phyloP scores from a whole-genome alignment of 2,113 vertebrate genomes.

The Montifringilla adamsi region DNA sequence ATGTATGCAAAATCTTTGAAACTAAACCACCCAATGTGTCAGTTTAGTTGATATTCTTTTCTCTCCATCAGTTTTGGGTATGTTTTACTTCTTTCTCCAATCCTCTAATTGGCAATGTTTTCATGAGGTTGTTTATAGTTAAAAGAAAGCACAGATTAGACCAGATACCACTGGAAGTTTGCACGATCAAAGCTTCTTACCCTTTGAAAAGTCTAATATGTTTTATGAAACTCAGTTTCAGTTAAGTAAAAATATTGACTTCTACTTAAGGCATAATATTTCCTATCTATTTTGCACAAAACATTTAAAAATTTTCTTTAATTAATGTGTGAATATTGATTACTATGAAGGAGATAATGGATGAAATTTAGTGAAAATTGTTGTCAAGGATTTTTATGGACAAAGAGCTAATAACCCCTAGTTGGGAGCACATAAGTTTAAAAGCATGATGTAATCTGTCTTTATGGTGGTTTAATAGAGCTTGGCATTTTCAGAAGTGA shows the following conservation, averaged over 20 bases:
- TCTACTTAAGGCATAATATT: not conserved
- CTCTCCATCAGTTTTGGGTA: not conserved
- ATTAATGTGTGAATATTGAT: not conserved
- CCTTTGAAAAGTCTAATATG: not conserved
- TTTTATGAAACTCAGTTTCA: not conserved
- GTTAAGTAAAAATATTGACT: not conserved
- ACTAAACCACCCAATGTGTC: not conserved
- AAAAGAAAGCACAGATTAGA: slow-evolving; percentile 13
- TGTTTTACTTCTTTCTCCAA: not conserved
- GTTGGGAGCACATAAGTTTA: not conserved
- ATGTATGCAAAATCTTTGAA: not conserved
- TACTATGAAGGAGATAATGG: not conserved
- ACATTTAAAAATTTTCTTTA: not conserved
- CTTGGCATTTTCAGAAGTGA: not conserved
- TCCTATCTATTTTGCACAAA: not conserved
- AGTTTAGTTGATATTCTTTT: not conserved
- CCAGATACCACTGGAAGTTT: not conserved
- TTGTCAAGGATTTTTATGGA: not conserved
- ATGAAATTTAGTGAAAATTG: not conserved
- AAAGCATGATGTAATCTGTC: not conserved
- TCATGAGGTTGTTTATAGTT: not conserved
- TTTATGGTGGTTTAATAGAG: not conserved
- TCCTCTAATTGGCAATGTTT: not conserved
- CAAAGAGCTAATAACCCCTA: not conserved
- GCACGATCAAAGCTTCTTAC: not conserved